Evolutionary conservation across 2,888 invertebrate species (phyloP).

Genomic region (Mamestra brassicae): DNA sequence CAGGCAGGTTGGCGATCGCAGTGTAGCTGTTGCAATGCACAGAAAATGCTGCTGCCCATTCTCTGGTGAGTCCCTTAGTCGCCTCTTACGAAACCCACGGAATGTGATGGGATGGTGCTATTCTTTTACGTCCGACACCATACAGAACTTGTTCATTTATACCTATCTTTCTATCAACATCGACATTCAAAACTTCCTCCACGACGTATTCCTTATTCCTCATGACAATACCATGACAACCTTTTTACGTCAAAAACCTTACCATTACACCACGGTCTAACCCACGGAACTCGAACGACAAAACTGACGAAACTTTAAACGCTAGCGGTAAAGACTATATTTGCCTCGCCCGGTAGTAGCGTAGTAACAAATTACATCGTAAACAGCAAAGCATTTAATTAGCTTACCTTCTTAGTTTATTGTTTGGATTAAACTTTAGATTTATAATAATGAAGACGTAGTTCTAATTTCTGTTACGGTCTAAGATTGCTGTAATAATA

Average conservation of each 20-base stretch:
- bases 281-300: neutral
- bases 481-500: constrained; percentile 23
- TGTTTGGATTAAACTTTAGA: constrained; percentile 36
- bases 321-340: constrained; percentile 48
- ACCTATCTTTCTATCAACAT: no score
- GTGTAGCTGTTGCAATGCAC: no score
- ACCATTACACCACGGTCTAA: constrained; percentile 38
- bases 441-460: constrained; percentile 47
- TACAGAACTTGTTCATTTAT: no score
- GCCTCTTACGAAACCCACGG: no score
- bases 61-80: no score
- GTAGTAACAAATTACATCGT: constrained; percentile 42
- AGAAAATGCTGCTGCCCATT: no score
- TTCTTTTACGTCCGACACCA: no score
- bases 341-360: constrained; percentile 23
- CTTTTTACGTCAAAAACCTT: neutral
- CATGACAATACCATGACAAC: no score
- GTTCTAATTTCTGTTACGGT: constrained; percentile 12
- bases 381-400: constrained; percentile 60
- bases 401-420: constrained; percentile 31
- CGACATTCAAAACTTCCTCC: no score
- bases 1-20: no score
- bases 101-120: no score
- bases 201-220: no score
- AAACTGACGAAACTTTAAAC: constrained; percentile 58